Conservation (phyloP, 2,888 invertebrate genomes). For the Drosophila mettleri region DNA sequence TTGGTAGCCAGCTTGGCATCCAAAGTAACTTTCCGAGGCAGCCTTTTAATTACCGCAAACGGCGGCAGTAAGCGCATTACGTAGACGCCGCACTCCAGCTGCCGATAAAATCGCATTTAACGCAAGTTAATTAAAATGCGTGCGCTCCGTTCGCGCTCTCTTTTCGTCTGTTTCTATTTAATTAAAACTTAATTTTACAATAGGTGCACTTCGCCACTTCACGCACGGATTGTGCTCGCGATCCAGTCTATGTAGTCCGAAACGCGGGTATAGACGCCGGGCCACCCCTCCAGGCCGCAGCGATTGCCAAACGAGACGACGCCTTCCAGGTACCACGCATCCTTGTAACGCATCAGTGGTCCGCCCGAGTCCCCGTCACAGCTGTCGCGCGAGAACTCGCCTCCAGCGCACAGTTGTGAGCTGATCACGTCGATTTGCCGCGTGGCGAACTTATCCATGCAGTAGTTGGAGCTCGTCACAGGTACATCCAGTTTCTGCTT, state of each 20-base stretch:
- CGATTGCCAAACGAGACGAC: constrained; percentile 86
- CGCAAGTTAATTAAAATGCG: constrained; percentile 76
- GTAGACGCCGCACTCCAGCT: constrained; percentile 63
- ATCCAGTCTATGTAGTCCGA: constrained; percentile 89
- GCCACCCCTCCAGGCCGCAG: constrained; percentile 86
- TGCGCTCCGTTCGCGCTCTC: constrained; percentile 2
- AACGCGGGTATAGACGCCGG: constrained; percentile 90
- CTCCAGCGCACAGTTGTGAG: constrained; percentile 84
- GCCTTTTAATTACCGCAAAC: constrained; percentile 77
- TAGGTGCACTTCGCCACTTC: constrained; percentile 39
- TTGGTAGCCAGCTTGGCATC: constrained; percentile 19
- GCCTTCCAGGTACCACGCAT: constrained; percentile 83
- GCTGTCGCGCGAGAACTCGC: constrained; percentile 86
- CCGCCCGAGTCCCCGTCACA: constrained; percentile 89
- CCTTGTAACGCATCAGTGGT: constrained; percentile 86
- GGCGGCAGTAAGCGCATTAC: constrained; percentile 72
- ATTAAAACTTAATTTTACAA: constrained; percentile 71
- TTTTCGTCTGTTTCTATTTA: constrained; percentile 52
- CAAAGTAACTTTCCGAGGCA: constrained; percentile 51
- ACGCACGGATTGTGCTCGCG: constrained; percentile 85
- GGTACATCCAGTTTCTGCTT: constrained; percentile 86
- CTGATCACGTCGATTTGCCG: constrained; percentile 61
- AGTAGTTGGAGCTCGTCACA: constrained; percentile 85
- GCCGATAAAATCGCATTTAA: constrained; percentile 75
- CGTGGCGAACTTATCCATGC: constrained; percentile 82